A percentile compares a stretch with the other conserved stretches of the same genome.
These are phyloP conservation scores for Cyclargus thomasi DNA, from an alignment of 1,140 invertebrate species.

Conservation along the genomic window DNA sequence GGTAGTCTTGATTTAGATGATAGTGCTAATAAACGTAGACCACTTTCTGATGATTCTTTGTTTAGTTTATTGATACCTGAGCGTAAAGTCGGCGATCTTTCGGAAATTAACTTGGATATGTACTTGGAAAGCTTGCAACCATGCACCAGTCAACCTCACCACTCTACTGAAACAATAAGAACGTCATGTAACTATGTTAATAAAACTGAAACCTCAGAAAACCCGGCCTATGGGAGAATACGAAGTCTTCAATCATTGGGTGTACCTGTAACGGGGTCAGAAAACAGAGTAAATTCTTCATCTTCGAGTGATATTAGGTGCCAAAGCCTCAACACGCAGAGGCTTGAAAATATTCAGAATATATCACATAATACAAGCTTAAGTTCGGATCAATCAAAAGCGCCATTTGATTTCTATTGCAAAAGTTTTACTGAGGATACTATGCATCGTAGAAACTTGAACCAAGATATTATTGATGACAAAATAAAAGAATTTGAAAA, in stretches of 20 bases:
- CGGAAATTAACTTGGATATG: conserved; percentile 70
- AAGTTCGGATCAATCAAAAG: conserved; percentile 56
- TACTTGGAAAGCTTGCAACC: conserved; percentile 80
- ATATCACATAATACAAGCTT: conserved; percentile 18
- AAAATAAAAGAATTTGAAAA: conserved; percentile 71
- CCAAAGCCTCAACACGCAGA: neutral
- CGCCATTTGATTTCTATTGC: conserved; percentile 69
- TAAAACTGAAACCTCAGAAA: neutral
- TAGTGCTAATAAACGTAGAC: conserved; percentile 82
- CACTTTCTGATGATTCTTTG: conserved; percentile 81
- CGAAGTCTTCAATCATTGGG: conserved; percentile 2
- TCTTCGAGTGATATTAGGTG: neutral
- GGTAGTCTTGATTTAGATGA: conserved; percentile 75
- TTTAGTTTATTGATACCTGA: conserved; percentile 80
- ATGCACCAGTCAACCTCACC: conserved; percentile 36
- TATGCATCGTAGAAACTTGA: conserved; percentile 56
- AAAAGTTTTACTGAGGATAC: conserved; percentile 65
- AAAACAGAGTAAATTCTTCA: neutral
- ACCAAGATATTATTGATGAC: conserved; percentile 50
- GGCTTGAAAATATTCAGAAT: neutral
- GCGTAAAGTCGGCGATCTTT: conserved; percentile 69
- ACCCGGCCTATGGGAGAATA: neutral
- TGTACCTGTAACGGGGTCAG: neutral
- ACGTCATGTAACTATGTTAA: neutral
- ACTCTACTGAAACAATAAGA: conserved; percentile 21